Percentiles rank a stretch among this genome's conserved stretches.
Conservation (phyloP, 2,797 vertebrate genomes). For the Enteromius argenteus region DNA sequence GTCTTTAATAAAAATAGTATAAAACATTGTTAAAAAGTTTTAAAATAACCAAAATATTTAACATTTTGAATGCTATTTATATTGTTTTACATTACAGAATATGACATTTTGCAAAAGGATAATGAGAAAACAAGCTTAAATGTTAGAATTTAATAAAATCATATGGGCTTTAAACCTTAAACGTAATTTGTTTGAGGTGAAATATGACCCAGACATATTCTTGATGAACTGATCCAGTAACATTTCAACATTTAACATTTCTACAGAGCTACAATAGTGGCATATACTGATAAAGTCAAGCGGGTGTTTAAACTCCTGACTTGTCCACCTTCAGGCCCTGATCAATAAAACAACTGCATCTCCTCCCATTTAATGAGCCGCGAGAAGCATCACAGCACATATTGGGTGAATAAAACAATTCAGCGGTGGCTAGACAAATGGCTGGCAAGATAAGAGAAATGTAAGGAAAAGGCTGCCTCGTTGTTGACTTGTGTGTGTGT, state of each 20-base stretch:
- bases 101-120: neutral
- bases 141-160: neutral
- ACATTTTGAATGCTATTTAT: neutral
- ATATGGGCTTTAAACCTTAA: neutral
- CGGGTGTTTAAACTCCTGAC: neutral
- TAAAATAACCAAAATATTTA: neutral
- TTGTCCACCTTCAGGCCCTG: constrained; percentile 26
- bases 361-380: constrained; percentile 18
- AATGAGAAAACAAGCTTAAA: neutral
- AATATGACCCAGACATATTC: neutral
- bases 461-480: constrained; percentile 26
- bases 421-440: constrained; percentile 45
- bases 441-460: constrained; percentile 41
- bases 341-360: constrained; percentile 41
- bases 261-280: neutral
- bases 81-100: neutral
- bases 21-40: neutral
- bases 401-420: constrained; percentile 44
- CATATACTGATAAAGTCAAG: neutral
- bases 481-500: constrained; percentile 46
- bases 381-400: constrained; percentile 35
- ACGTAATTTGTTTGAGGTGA: neutral
- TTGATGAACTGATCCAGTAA: neutral
- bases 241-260: neutral
- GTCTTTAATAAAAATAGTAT: neutral